Evolutionary conservation across 1,140 invertebrate species (phyloP).

Genomic region (Tribolium castaneum): DNA sequence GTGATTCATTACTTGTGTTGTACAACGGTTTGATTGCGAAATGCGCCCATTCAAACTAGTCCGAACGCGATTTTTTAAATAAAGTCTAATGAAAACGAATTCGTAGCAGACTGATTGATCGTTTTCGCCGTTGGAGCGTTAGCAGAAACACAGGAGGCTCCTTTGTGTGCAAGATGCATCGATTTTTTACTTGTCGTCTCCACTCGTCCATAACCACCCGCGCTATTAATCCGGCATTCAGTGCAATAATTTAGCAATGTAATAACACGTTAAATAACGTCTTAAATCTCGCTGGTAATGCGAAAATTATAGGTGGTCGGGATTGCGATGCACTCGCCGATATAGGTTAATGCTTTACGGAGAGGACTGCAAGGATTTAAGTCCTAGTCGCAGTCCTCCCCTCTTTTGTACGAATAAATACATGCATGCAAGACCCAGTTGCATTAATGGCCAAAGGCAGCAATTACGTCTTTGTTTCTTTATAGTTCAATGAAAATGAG

Average conservation of each 20-base stretch:
- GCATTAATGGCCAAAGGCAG: constrained; percentile 50
- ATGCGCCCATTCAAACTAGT: not conserved
- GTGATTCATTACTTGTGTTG: not conserved
- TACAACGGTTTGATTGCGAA: not conserved
- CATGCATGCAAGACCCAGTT: constrained; percentile 49
- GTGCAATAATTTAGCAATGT: constrained; percentile 28
- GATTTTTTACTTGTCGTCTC: not conserved
- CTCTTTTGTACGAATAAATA: constrained; percentile 24
- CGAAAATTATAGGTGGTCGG: constrained; percentile 31
- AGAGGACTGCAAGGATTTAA: constrained; percentile 5
- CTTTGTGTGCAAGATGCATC: not conserved
- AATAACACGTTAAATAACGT: constrained; percentile 31
- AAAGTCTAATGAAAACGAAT: constrained; percentile 4
- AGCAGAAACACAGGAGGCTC: constrained; percentile 6
- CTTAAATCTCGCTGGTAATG: constrained; percentile 25
- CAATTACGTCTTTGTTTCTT: constrained; percentile 54
- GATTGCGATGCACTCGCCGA: constrained; percentile 13
- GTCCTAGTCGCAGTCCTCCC: constrained; percentile 4
- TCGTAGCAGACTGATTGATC: constrained; percentile 15
- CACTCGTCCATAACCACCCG: not conserved
- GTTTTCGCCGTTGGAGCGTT: constrained; percentile 6
- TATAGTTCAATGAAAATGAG: constrained; percentile 55
- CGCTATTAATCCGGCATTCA: constrained; percentile 24
- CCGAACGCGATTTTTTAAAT: constrained; percentile 3
- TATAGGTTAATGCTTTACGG: constrained; percentile 21